Conservation (phyloP, 2,113 vertebrate genomes). For the Uropsilus gracilis region DNA sequence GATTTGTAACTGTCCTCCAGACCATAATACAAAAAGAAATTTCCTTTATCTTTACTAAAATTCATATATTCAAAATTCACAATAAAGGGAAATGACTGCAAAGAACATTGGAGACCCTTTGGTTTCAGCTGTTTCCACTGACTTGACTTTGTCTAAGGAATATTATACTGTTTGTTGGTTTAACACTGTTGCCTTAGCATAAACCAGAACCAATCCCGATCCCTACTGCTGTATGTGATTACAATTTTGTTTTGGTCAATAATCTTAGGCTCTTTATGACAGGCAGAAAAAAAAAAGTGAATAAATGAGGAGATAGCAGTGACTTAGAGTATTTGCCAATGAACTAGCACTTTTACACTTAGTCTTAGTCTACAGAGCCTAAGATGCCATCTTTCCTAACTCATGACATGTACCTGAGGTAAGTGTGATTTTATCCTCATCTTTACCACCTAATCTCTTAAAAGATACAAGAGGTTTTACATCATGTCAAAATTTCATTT, state of each 20-base stretch:
- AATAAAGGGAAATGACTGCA: background rate
- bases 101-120: background rate
- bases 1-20: background rate
- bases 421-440: background rate
- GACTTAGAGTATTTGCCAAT: background rate
- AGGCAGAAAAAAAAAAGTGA: background rate
- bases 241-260: background rate
- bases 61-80: background rate
- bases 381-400: background rate
- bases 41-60: background rate
- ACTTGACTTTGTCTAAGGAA: background rate
- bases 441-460: background rate
- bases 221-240: background rate
- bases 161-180: background rate
- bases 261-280: background rate
- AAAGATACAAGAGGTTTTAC: background rate
- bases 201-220: background rate
- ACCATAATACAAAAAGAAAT: background rate
- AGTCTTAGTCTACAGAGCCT: background rate
- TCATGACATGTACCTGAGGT: background rate
- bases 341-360: background rate
- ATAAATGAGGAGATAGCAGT: slow-evolving; percentile 2
- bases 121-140: background rate
- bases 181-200: background rate
- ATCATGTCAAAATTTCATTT: background rate